Percentiles rank a stretch among this genome's conserved stretches.
Conservation (phyloP, 2,797 vertebrate genomes). For the Apodemus agrarius region DNA sequence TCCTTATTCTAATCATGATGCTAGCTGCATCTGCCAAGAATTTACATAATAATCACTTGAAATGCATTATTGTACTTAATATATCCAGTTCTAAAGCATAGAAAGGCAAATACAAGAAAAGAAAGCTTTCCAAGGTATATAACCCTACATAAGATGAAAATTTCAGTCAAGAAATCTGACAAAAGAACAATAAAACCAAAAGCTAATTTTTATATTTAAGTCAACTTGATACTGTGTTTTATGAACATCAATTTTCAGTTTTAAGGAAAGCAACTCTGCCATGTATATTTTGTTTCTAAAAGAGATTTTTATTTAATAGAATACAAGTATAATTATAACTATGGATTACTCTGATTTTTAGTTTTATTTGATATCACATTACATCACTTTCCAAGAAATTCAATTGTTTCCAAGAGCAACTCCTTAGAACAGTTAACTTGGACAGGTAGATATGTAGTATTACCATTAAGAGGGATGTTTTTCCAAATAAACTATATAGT, state of each 20-base stretch:
- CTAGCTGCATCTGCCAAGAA: not conserved
- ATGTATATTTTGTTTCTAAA: conserved; percentile 48
- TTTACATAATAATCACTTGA: not conserved
- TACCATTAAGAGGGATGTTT: not conserved
- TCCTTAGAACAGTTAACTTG: conserved; percentile 18
- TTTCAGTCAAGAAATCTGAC: not conserved
- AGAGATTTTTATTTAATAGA: conserved; percentile 43
- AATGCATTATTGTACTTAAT: conserved; percentile 12
- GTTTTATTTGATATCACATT: conserved; percentile 18
- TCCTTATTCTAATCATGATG: conserved; percentile 10
- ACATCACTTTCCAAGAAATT: conserved; percentile 44
- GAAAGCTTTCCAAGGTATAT: conserved; percentile 3
- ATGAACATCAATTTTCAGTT: conserved; percentile 34
- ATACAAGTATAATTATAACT: not conserved
- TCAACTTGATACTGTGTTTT: not conserved
- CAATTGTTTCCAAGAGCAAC: conserved; percentile 13
- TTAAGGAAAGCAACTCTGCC: conserved; percentile 27
- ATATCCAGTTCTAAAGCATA: conserved; percentile 32
- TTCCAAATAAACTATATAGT: not conserved
- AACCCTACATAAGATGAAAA: conserved; percentile 50
- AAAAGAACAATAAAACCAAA: conserved; percentile 50
- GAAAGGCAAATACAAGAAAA: conserved; percentile 48
- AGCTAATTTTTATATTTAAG: not conserved
- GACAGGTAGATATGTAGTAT: not conserved
- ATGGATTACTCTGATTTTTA: conserved; percentile 12